Percentiles rank a stretch among this genome's conserved stretches.
Conservation (phyloP, 2,888 invertebrate genomes). For the Parelbella ahira region DNA sequence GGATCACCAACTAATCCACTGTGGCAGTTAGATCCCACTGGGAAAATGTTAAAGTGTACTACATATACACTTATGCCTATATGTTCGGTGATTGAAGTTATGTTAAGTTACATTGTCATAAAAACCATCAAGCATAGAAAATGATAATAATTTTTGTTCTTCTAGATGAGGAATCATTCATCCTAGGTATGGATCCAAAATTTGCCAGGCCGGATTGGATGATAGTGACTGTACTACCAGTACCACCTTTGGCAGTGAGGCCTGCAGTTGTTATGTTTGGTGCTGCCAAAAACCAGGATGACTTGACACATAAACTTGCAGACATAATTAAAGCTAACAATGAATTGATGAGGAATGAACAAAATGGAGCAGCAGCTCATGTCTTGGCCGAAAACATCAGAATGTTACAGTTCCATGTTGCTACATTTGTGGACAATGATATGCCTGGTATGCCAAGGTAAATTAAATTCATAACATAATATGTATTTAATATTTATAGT, state of each 20-base stretch:
- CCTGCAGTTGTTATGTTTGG: slow-evolving; percentile 99
- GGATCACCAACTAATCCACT: too few relatives aligned
- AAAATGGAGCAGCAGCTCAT: slow-evolving; percentile 98
- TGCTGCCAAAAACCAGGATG: slow-evolving; percentile 99
- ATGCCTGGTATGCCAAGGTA: slow-evolving; percentile 97
- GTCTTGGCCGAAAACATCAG: slow-evolving; percentile 98
- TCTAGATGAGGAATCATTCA: slow-evolving; percentile 95
- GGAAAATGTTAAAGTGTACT: too few relatives aligned
- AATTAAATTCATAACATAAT: too few relatives aligned
- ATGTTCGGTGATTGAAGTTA: too few relatives aligned
- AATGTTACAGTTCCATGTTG: slow-evolving; percentile 99
- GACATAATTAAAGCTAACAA: slow-evolving; percentile 99
- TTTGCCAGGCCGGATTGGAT: slow-evolving; percentile 99
- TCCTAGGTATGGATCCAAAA: slow-evolving; percentile 97
- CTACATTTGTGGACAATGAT: slow-evolving; percentile 98
- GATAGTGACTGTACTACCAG: slow-evolving; percentile 98
- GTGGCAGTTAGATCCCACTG: too few relatives aligned
- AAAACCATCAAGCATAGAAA: too few relatives aligned
- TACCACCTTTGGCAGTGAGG: slow-evolving; percentile 96
- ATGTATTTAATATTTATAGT: too few relatives aligned
- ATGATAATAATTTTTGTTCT: slow-evolving; percentile 20
- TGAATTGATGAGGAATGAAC: slow-evolving; percentile 96
- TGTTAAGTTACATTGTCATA: too few relatives aligned
- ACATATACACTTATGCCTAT: too few relatives aligned
- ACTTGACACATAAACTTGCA: slow-evolving; percentile 98